These are phyloP conservation scores for Nephotettix cincticeps DNA, from an alignment of 1,140 invertebrate species.

Conservation along the genomic window DNA sequence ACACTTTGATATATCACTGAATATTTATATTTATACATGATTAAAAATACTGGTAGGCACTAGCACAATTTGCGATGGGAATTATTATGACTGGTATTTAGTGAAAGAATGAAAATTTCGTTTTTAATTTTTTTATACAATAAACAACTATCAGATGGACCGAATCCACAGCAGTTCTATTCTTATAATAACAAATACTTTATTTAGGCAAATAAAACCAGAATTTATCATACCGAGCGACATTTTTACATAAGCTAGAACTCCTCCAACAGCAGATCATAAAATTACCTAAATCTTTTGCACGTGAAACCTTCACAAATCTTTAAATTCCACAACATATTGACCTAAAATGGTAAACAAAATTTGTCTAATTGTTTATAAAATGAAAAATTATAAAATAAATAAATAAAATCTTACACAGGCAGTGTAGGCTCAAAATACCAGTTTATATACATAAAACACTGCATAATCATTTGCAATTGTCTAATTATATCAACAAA, in stretches of 20 bases:
- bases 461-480: not conserved
- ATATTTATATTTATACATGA: not conserved
- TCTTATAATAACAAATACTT: too few species aligned
- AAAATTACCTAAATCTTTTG: slow-evolving; percentile 19
- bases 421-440: not conserved
- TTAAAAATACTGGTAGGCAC: not conserved
- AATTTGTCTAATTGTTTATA: not conserved
- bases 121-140: too few species aligned
- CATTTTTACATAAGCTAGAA: slow-evolving; percentile 1
- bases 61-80: not conserved
- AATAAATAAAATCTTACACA: not conserved
- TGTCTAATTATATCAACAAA: not conserved
- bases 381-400: not conserved
- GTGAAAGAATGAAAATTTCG: too few species aligned
- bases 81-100: not conserved
- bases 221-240: too few species aligned
- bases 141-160: too few species aligned
- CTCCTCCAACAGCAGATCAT: not conserved
- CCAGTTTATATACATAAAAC: not conserved
- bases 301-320: not conserved
- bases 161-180: too few species aligned
- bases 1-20: too few species aligned
- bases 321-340: not conserved
- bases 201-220: too few species aligned
- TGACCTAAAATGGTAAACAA: not conserved